A percentile compares a stretch with the other conserved stretches of the same genome.
phyloP scores from a whole-genome alignment of 1,140 invertebrate species.

The Xylocopa sonorina region DNA sequence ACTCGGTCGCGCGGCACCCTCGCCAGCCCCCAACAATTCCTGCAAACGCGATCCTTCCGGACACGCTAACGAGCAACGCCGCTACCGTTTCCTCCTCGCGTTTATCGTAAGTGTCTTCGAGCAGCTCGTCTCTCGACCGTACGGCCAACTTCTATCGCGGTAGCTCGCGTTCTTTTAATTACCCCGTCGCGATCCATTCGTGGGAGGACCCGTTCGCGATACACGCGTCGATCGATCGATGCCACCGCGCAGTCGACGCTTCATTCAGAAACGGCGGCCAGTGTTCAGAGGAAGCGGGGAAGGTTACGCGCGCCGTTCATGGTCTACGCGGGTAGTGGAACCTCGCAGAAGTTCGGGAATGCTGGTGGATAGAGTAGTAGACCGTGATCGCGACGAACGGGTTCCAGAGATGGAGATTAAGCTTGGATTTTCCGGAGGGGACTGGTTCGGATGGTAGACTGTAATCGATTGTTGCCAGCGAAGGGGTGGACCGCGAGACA shows the following conservation, averaged over 20 bases:
- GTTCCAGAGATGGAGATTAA: background rate
- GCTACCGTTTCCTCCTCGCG: too few relatives aligned
- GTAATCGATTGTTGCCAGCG: background rate
- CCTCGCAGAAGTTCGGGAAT: too few relatives aligned
- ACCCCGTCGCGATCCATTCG: too few relatives aligned
- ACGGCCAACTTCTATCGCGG: too few relatives aligned
- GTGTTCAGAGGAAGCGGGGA: background rate
- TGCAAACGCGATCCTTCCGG: background rate
- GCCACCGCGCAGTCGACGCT: slow-evolving; percentile 2
- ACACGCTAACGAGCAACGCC: background rate
- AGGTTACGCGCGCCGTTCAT: background rate
- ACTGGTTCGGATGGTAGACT: background rate
- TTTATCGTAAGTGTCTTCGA: too few relatives aligned
- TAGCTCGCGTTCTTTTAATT: too few relatives aligned
- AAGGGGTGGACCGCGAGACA: background rate
- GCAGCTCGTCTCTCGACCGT: background rate
- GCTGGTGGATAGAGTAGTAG: too few relatives aligned
- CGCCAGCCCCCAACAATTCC: background rate
- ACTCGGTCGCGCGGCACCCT: slow-evolving; percentile 36
- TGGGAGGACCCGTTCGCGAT: background rate
- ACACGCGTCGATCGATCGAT: slow-evolving; percentile 7
- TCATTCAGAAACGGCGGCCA: background rate
- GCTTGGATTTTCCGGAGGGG: background rate
- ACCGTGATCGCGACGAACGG: too few relatives aligned
- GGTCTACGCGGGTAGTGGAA: too few relatives aligned